phyloP scores from a whole-genome alignment of 2,113 vertebrate genomes.

The Archocentrus centrarchus region DNA sequence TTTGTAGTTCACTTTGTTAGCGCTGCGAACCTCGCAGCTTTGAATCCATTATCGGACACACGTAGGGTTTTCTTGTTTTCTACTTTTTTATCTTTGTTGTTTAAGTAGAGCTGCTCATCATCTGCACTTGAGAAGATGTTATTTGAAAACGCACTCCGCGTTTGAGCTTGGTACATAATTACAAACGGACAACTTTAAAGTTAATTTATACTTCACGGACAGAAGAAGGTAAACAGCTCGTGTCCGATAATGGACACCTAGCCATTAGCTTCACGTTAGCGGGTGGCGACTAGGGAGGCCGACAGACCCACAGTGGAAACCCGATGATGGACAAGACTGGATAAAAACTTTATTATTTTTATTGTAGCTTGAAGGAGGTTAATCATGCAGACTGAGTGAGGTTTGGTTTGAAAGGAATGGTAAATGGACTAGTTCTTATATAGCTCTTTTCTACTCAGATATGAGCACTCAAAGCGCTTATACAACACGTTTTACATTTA shows the following conservation, averaged over 20 bases:
- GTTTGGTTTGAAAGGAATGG: not conserved
- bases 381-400: not conserved
- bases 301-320: not conserved
- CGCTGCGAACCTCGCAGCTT: not conserved
- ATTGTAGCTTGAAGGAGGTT: not conserved
- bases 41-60: not conserved
- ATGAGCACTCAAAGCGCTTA: no score
- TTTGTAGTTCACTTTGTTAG: not conserved
- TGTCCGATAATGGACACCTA: conserved; percentile 19
- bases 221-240: not conserved
- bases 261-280: not conserved
- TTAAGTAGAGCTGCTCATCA: not conserved
- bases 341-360: no score
- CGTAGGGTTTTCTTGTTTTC: no score
- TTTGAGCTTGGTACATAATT: not conserved
- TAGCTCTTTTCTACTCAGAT: no score
- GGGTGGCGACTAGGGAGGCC: not conserved
- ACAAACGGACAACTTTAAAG: not conserved
- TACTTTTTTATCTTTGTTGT: not conserved
- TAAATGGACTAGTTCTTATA: no score
- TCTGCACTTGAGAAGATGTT: not conserved
- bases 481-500: no score
- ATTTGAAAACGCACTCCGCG: no score
- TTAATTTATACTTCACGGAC: no score
- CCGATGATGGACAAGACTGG: no score